Evolutionary conservation across 2,888 invertebrate genomes (phyloP).

Genomic region (Watsonalla binaria): DNA sequence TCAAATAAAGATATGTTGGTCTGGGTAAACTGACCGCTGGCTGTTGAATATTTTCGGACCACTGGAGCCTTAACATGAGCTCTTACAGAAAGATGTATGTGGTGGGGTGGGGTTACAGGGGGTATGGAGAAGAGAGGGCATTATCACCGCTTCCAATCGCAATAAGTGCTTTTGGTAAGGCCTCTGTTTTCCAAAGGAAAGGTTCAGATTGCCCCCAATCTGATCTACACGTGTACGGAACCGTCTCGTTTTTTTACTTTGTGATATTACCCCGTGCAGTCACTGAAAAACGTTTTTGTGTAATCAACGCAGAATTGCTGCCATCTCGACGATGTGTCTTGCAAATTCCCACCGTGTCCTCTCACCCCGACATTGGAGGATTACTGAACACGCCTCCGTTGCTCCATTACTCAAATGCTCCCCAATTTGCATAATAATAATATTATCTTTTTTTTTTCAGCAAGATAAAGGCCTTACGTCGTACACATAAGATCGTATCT

Average conservation of each 20-base stretch:
- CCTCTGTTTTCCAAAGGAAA: neutral
- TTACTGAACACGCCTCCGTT: constrained; percentile 6
- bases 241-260: neutral
- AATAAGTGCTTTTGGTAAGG: too few species aligned
- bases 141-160: too few species aligned
- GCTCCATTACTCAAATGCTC: constrained; percentile 10
- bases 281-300: constrained; percentile 4
- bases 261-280: neutral
- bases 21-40: too few species aligned
- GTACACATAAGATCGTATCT: neutral
- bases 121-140: too few species aligned
- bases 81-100: too few species aligned
- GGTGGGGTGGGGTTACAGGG: too few species aligned
- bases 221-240: neutral
- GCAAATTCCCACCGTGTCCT: constrained; percentile 4
- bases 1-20: too few species aligned
- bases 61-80: too few species aligned
- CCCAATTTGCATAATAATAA: constrained; percentile 4
- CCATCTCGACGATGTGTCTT: constrained; percentile 2
- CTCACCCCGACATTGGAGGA: constrained; percentile 3
- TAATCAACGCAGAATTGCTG: constrained; percentile 13
- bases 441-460: constrained; percentile 3
- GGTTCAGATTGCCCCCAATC: neutral
- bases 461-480: neutral
- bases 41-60: too few species aligned